phyloP scores from a whole-genome alignment of 2,888 invertebrate species.

The Neoascia interrupta region DNA sequence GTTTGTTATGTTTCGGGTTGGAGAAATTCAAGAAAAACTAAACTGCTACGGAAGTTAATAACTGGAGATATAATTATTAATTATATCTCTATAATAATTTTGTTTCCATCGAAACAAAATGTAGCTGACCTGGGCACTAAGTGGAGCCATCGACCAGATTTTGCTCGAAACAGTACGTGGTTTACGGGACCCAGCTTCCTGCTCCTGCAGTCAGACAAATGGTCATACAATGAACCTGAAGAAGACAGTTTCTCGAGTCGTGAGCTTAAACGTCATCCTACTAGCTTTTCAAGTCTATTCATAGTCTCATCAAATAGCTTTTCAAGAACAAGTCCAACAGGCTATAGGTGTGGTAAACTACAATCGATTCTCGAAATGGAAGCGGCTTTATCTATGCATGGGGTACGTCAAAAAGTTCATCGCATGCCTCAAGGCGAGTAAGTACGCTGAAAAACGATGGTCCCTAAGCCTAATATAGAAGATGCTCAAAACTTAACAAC shows the following conservation, averaged over 20 bases:
- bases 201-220: constrained; percentile 4
- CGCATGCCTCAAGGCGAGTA: not conserved
- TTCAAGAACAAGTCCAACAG: not conserved
- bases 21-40: constrained; percentile 64
- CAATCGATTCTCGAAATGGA: constrained; percentile 19
- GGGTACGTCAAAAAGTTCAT: constrained; percentile 7
- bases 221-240: constrained; percentile 5
- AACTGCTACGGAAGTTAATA: constrained; percentile 33
- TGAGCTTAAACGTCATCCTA: not conserved
- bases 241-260: not conserved
- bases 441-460: not conserved
- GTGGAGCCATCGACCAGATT: constrained; percentile 20
- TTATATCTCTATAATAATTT: constrained; percentile 33
- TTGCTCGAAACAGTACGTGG: constrained; percentile 20
- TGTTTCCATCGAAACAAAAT: constrained; percentile 55
- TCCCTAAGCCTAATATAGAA: not conserved
- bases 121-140: constrained; percentile 65
- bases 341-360: not conserved
- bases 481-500: not conserved
- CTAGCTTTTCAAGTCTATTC: not conserved
- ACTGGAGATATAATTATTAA: constrained; percentile 39
- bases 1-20: constrained; percentile 62
- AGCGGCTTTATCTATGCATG: constrained; percentile 16
- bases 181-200: constrained; percentile 58
- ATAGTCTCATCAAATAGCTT: not conserved